Conservation (phyloP, 2,797 vertebrate species). For the Argya squamiceps region DNA sequence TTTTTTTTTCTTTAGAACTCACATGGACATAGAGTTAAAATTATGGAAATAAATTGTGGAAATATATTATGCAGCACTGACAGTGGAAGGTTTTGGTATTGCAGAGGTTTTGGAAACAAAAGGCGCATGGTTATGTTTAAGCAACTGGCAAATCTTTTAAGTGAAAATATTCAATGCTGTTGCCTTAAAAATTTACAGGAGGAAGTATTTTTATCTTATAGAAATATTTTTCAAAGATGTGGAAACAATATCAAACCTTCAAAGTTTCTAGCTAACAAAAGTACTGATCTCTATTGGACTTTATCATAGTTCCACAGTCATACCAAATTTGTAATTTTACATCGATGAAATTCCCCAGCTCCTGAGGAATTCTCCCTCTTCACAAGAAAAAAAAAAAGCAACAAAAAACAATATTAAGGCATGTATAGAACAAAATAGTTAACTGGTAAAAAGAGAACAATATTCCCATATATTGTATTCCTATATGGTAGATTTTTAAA, state of each 20-base stretch:
- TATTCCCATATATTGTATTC: background rate
- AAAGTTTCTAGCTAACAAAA: background rate
- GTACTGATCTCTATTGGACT: background rate
- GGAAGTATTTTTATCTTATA: background rate
- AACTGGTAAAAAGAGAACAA: background rate
- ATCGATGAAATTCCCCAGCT: background rate
- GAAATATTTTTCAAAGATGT: background rate
- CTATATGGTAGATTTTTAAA: background rate
- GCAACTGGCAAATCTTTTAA: background rate
- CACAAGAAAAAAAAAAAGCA: background rate
- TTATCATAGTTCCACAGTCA: background rate
- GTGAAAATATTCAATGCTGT: background rate
- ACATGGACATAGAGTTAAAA: no score
- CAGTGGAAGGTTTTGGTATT: background rate
- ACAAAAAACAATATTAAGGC: background rate
- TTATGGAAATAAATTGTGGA: no score
- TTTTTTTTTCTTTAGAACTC: background rate
- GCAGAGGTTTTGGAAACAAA: background rate
- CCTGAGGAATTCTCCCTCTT: background rate
- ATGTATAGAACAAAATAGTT: background rate
- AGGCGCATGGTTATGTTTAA: background rate
- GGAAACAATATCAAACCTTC: background rate
- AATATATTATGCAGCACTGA: background rate
- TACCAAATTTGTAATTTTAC: background rate
- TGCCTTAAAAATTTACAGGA: background rate